Evolutionary conservation across 2,888 invertebrate species (phyloP).

Genomic region (Watsonalla cultraria): DNA sequence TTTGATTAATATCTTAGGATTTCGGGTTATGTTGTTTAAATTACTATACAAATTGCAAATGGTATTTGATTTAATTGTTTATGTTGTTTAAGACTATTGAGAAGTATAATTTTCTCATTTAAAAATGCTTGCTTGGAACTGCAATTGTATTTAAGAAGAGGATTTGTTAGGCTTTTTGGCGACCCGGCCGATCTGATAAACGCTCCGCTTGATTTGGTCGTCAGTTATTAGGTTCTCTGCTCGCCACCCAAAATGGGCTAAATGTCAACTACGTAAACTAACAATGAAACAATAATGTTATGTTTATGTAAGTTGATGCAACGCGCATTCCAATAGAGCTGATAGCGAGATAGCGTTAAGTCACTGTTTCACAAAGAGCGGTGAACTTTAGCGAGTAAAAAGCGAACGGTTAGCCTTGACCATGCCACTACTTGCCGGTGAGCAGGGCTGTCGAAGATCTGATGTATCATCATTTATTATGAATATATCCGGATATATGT

Average conservation of each 20-base stretch:
- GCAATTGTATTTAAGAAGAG: no score
- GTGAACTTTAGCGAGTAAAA: constrained; percentile 68
- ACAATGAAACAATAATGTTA: neutral
- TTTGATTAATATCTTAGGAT: constrained; percentile 10
- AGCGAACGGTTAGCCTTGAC: constrained; percentile 70
- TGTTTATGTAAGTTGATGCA: neutral
- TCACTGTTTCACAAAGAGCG: constrained; percentile 42
- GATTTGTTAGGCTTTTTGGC: no score
- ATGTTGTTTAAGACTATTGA: neutral
- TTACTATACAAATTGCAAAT: neutral
- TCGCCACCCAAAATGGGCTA: no score
- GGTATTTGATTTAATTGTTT: neutral
- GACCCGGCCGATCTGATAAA: no score
- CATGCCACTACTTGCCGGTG: constrained; percentile 29
- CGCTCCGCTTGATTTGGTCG: no score
- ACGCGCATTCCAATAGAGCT: neutral
- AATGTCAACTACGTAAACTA: no score
- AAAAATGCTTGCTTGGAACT: no score
- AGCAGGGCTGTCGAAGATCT: constrained; percentile 22
- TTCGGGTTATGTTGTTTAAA: constrained; percentile 3
- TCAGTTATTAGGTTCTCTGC: no score
- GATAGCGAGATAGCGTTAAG: constrained; percentile 8
- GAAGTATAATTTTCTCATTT: no score
- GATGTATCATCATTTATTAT: no score
- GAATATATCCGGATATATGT: no score